Conservation (phyloP, 2,113 vertebrate species). For the Engraulis encrasicolus region DNA sequence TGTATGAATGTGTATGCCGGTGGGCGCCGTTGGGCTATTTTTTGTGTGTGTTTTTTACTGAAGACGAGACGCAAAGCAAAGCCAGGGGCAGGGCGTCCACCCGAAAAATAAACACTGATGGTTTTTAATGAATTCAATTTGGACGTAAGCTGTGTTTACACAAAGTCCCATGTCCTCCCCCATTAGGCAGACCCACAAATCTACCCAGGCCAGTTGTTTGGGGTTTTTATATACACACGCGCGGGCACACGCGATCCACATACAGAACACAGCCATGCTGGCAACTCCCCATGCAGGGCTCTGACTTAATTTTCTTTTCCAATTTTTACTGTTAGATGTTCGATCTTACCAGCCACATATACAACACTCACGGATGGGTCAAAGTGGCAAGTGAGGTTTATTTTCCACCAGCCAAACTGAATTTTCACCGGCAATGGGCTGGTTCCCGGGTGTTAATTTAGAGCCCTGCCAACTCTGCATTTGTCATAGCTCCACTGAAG, state of each 20-base stretch:
- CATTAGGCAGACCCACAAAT: neutral
- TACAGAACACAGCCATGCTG: neutral
- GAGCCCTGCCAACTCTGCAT: too few relatives aligned
- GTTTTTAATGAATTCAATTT: slow-evolving; percentile 20
- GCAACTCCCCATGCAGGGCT: too few relatives aligned
- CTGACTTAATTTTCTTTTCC: too few relatives aligned
- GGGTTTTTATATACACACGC: neutral
- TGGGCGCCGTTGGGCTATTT: slow-evolving; percentile 49
- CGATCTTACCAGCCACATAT: too few relatives aligned
- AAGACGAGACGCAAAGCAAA: neutral
- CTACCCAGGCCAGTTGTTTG: neutral
- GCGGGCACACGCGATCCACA: neutral
- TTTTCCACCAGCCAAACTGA: too few relatives aligned
- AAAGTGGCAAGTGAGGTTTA: too few relatives aligned
- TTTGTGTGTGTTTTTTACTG: too few relatives aligned
- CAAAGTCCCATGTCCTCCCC: neutral
- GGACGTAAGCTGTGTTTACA: slow-evolving; percentile 5
- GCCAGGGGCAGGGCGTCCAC: neutral
- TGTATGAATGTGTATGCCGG: slow-evolving; percentile 56
- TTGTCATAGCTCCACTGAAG: too few relatives aligned
- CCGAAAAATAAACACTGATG: neutral
- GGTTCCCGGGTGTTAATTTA: too few relatives aligned
- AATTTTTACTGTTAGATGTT: too few relatives aligned
- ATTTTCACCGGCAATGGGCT: too few relatives aligned
- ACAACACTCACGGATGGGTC: too few relatives aligned